A percentile compares a stretch with the other conserved stretches of the same genome.
phyloP scores from a whole-genome alignment of 2,888 invertebrate species.

The Pasiphila rectangulata region DNA sequence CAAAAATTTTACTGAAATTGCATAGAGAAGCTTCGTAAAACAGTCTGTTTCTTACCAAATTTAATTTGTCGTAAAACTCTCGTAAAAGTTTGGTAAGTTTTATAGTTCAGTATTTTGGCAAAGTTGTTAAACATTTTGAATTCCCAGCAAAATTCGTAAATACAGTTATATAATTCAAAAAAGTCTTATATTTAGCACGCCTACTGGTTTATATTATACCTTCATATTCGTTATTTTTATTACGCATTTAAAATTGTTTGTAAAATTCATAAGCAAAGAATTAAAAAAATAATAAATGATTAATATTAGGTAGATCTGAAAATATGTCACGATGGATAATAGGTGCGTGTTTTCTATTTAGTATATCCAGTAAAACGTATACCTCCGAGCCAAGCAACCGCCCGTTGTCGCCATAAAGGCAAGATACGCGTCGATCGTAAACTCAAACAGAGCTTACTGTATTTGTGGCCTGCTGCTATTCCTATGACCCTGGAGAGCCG shows the following conservation, averaged over 20 bases:
- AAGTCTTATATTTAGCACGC: too few species aligned
- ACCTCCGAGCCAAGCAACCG: constrained; percentile 40
- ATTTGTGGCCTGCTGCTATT: constrained; percentile 61
- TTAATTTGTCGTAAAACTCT: neutral
- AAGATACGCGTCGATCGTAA: constrained; percentile 66
- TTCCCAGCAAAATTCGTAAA: neutral
- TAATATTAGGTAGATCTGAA: too few species aligned
- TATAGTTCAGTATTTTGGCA: constrained; percentile 1
- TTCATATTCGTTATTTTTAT: too few species aligned
- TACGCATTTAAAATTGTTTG: too few species aligned
- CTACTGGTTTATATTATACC: too few species aligned
- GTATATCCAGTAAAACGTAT: constrained; percentile 22
- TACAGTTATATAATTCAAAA: too few species aligned
- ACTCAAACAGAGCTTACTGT: constrained; percentile 65
- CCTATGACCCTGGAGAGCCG: constrained; percentile 51
- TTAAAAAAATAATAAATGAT: too few species aligned
- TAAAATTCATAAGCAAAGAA: too few species aligned
- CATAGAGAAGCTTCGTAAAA: too few species aligned
- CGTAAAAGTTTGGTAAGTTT: constrained; percentile 1
- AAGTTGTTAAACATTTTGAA: neutral
- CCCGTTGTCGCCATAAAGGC: constrained; percentile 64
- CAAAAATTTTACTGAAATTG: neutral
- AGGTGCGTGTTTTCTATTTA: neutral
- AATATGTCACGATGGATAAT: too few species aligned
- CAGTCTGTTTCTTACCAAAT: neutral